These are phyloP conservation scores for Alentia gelatinosa DNA, from an alignment of 2,888 invertebrate genomes.

Conservation along the genomic window DNA sequence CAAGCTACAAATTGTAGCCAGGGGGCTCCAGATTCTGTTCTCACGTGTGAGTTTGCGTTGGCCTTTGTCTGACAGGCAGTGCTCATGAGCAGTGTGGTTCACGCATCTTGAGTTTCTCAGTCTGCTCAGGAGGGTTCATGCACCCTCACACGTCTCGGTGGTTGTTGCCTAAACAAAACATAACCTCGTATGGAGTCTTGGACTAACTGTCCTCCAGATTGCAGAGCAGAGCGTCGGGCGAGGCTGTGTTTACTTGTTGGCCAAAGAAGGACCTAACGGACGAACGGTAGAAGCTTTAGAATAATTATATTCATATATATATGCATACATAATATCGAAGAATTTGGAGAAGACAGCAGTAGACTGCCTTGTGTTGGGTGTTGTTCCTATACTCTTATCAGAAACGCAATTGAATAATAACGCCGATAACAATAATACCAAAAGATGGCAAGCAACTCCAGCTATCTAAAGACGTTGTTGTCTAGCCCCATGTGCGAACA, in stretches of 20 bases:
- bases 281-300: not conserved
- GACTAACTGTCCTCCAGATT: not conserved
- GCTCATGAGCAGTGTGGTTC: slow-evolving; percentile 15
- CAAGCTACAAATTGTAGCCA: not conserved
- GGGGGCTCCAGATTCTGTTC: not conserved
- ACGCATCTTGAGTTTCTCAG: not conserved
- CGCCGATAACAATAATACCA: not conserved
- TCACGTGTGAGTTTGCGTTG: not conserved
- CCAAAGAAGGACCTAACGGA: not conserved
- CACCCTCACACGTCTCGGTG: not conserved
- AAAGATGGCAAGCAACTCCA: not conserved
- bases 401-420: not conserved
- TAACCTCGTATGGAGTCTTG: not conserved
- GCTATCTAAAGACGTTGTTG: not conserved
- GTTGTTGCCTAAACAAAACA: not conserved
- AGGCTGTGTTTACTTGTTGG: not conserved
- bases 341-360: slow-evolving; percentile 42
- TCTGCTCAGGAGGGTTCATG: not conserved
- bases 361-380: slow-evolving; percentile 33
- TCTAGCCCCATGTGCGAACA: not conserved
- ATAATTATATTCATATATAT: not conserved
- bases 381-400: slow-evolving; percentile 16
- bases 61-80: not conserved
- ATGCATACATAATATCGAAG: not conserved
- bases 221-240: not conserved